Evolutionary conservation across 2,113 vertebrate species (phyloP).

Genomic region (Misgurnus anguillicaudatus): DNA sequence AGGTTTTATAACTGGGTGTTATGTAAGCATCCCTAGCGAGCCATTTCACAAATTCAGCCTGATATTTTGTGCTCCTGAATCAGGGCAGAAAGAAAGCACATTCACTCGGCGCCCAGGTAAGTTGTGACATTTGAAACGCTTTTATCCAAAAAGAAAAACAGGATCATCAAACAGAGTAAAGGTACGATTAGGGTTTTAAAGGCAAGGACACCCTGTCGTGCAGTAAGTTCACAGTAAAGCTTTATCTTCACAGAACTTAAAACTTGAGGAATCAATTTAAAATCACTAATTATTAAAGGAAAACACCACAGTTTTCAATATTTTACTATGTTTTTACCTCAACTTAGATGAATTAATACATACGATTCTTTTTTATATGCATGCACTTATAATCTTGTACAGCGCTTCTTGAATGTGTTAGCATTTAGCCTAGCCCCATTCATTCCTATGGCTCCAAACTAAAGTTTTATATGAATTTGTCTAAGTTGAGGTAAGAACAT

Average conservation of each 20-base stretch:
- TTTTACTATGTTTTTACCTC: no score
- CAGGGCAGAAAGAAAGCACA: neutral
- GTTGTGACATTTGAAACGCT: neutral
- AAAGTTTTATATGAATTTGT: no score
- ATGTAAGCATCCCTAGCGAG: slow-evolving; percentile 9
- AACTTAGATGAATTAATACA: no score
- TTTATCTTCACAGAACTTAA: neutral
- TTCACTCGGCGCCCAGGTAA: neutral
- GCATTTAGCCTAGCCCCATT: no score
- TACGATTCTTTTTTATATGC: no score
- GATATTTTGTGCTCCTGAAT: slow-evolving; percentile 3
- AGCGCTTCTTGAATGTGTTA: no score
- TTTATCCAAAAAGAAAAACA: slow-evolving; percentile 2
- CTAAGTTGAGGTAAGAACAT: no score
- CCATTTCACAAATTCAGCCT: neutral
- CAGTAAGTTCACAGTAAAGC: neutral
- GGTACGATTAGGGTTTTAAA: slow-evolving; percentile 32
- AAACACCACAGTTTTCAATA: no score
- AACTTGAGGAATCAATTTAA: neutral
- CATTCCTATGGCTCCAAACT: no score
- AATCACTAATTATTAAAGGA: neutral
- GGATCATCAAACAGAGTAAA: slow-evolving; percentile 19
- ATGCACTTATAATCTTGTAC: no score
- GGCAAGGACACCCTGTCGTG: neutral
- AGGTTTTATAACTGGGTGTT: slow-evolving; percentile 6